phyloP scores from a whole-genome alignment of 2,888 invertebrate genomes.

The Sesamia inferens region DNA sequence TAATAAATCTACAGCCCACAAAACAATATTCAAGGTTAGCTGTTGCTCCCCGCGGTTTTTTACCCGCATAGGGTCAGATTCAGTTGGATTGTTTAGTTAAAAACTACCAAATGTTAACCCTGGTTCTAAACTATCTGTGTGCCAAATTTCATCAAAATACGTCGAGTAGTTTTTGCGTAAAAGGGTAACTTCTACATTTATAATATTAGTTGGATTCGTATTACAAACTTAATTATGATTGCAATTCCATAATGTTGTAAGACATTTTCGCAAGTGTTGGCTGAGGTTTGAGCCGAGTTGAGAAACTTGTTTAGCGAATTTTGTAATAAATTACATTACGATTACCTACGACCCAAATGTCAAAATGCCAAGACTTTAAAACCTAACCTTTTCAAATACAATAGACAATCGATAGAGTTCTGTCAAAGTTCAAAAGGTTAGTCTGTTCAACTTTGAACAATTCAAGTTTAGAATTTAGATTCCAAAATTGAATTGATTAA shows the following conservation, averaged over 20 bases:
- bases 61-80: no score
- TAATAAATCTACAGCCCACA: neutral
- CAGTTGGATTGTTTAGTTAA: no score
- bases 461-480: constrained; percentile 10
- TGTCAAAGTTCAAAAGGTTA: constrained; percentile 26
- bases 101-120: no score
- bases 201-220: constrained; percentile 1
- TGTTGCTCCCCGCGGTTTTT: no score
- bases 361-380: constrained; percentile 28
- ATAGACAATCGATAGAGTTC: neutral
- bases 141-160: no score
- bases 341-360: constrained; percentile 40
- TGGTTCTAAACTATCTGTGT: no score
- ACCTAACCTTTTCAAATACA: neutral
- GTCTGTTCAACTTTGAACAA: no score
- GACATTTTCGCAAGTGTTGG: constrained; percentile 33
- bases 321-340: constrained; percentile 45
- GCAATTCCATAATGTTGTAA: constrained; percentile 37
- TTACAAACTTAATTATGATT: constrained; percentile 1
- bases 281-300: constrained; percentile 22
- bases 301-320: constrained; percentile 51
- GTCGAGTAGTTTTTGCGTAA: no score
- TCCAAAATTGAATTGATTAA: constrained; percentile 21
- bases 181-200: no score
- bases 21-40: neutral